Conservation (phyloP, 2,888 invertebrate genomes). For the Colletes collaris region DNA sequence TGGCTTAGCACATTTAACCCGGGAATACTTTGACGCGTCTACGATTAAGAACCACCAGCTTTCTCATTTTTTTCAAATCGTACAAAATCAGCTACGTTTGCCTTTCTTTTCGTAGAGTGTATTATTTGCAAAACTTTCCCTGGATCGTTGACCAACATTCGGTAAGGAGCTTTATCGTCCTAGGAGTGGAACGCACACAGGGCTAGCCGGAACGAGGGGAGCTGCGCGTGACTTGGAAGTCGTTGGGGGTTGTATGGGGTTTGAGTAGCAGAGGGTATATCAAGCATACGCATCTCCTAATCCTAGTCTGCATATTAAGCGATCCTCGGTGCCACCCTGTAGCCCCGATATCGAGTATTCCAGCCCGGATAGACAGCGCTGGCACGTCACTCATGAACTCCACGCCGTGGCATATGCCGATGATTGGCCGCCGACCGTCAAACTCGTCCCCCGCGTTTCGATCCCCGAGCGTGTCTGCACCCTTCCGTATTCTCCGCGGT, state of each 20-base stretch:
- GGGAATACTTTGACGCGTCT: too few species aligned
- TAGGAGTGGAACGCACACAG: background rate
- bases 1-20: too few species aligned
- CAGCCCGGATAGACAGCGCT: constrained; percentile 73
- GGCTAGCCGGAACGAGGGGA: background rate
- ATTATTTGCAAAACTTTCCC: too few species aligned
- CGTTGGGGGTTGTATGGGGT: constrained; percentile 1
- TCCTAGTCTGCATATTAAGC: constrained; percentile 76
- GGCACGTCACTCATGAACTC: constrained; percentile 76
- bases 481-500: constrained; percentile 50
- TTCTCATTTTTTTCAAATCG: too few species aligned
- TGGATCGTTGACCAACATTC: constrained; percentile 1
- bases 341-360: constrained; percentile 74
- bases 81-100: too few species aligned
- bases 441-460: constrained; percentile 69
- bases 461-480: constrained; percentile 56
- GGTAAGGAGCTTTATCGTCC: background rate
- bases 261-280: constrained; percentile 53
- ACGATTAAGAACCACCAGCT: too few species aligned
- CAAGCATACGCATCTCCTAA: constrained; percentile 61
- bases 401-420: constrained; percentile 69
- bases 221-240: constrained; percentile 10
- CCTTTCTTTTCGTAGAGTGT: too few species aligned
- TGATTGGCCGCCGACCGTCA: constrained; percentile 75
- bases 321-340: constrained; percentile 68